phyloP scores from a whole-genome alignment of 1,140 invertebrate genomes.

The Eulimnadia texana region DNA sequence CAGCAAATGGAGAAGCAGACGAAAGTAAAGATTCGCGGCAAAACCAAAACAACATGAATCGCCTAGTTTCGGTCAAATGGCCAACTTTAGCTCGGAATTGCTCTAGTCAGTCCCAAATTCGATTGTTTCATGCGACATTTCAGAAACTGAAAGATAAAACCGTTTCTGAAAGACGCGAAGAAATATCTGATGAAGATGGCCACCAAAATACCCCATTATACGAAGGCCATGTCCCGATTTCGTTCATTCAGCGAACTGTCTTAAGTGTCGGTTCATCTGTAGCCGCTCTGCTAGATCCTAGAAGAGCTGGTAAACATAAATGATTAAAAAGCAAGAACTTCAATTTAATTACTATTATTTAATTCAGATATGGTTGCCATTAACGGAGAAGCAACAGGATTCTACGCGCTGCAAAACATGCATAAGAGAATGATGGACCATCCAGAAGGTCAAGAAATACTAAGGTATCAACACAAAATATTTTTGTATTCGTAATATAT shows the following conservation, averaged over 20 bases:
- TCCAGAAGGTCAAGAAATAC: constrained; percentile 48
- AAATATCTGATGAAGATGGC: no score
- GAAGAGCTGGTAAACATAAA: constrained; percentile 24
- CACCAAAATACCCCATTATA: no score
- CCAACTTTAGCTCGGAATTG: no score
- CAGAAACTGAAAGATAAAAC: no score
- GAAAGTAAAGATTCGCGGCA: no score
- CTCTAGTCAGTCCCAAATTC: no score
- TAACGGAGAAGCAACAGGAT: constrained; percentile 76
- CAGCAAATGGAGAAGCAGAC: no score
- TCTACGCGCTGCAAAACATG: constrained; percentile 49
- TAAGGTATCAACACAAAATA: constrained; percentile 30
- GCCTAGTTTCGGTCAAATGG: no score
- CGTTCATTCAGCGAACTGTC: constrained; percentile 52
- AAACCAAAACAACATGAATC: no score
- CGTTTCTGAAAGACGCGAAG: no score
- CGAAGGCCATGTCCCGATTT: constrained; percentile 47
- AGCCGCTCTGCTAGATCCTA: constrained; percentile 24
- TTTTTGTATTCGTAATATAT: constrained; percentile 1
- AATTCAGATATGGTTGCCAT: constrained; percentile 79
- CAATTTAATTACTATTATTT: constrained; percentile 16
- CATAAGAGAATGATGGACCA: constrained; percentile 45
- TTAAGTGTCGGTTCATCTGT: constrained; percentile 55
- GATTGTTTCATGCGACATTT: no score
- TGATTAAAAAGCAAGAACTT: neutral